phyloP scores from a whole-genome alignment of 2,113 vertebrate genomes.

The Oncorhynchus kisutch region DNA sequence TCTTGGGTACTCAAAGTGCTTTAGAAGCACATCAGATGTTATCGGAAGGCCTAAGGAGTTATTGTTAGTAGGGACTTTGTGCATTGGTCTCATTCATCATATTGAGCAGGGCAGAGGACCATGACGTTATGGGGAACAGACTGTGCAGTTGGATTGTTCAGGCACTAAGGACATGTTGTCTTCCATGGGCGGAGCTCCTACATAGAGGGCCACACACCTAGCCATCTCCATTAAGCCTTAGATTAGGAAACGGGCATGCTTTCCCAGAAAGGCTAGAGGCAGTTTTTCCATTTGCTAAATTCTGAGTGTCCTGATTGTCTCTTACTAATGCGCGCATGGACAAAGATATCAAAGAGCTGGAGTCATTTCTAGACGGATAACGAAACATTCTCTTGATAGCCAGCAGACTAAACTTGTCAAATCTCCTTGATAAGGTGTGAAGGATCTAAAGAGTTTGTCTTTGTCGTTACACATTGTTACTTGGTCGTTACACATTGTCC shows the following conservation, averaged over 20 bases:
- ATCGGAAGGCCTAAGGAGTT: neutral
- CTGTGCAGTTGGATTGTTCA: neutral
- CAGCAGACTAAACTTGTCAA: too few relatives aligned
- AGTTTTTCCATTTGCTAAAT: too few relatives aligned
- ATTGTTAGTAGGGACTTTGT: neutral
- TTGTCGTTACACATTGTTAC: too few relatives aligned
- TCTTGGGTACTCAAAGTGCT: neutral
- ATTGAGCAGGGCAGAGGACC: neutral
- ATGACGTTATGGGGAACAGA: neutral
- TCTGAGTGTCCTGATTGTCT: too few relatives aligned
- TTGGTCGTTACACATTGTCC: too few relatives aligned
- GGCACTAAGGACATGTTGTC: conserved; percentile 17
- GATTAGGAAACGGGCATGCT: neutral
- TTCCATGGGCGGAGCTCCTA: neutral
- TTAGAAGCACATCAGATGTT: neutral
- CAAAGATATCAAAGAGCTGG: neutral
- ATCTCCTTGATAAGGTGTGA: too few relatives aligned
- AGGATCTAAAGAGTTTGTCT: too few relatives aligned
- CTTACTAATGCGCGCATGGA: neutral
- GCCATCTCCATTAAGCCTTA: neutral
- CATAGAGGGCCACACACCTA: neutral
- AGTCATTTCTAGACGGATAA: too few relatives aligned
- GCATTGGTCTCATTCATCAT: neutral
- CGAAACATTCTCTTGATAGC: too few relatives aligned
- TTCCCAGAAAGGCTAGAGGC: too few relatives aligned